Evolutionary conservation across 1,140 invertebrate genomes (phyloP).

Genomic region (Drosophila burlai): DNA sequence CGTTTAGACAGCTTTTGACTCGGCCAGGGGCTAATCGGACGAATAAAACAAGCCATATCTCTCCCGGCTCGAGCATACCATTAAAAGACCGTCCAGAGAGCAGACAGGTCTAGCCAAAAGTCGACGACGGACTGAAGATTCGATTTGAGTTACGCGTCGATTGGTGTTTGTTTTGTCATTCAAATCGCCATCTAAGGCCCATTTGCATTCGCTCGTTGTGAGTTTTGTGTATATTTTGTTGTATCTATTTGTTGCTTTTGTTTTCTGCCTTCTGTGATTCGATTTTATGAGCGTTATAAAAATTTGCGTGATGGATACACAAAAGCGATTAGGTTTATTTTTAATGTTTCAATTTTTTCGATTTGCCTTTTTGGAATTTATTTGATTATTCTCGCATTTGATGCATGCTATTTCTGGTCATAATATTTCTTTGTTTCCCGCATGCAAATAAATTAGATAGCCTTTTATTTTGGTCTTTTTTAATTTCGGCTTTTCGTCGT

Average conservation of each 20-base stretch:
- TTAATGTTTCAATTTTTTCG: constrained; percentile 67
- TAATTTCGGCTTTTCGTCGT: constrained; percentile 14
- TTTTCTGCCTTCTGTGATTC: constrained; percentile 15
- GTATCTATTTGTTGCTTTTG: background rate
- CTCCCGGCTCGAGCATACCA: constrained; percentile 38
- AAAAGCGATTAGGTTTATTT: constrained; percentile 67
- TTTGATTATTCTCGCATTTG: constrained; percentile 39
- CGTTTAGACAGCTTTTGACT: constrained; percentile 53
- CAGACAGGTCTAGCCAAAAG: constrained; percentile 26
- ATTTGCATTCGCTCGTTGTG: constrained; percentile 56
- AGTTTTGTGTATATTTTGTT: constrained; percentile 15
- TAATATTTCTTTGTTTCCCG: constrained; percentile 43
- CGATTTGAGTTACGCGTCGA: constrained; percentile 41
- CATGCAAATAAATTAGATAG: constrained; percentile 36
- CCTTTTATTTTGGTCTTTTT: constrained; percentile 23
- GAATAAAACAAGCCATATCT: constrained; percentile 68
- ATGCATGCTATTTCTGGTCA: constrained; percentile 49
- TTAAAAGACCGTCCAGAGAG: constrained; percentile 31
- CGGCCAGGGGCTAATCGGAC: constrained; percentile 59
- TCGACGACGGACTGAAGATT: constrained; percentile 13
- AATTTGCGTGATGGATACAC: constrained; percentile 68
- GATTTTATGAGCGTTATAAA: constrained; percentile 62
- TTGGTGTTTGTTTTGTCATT: constrained; percentile 65
- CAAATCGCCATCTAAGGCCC: constrained; percentile 56
- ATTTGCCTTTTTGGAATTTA: constrained; percentile 42